Evolutionary conservation across 2,888 invertebrate genomes (phyloP), one percentile per base, ranked within the genome.

Genomic region (Nezara viridula): DNA sequence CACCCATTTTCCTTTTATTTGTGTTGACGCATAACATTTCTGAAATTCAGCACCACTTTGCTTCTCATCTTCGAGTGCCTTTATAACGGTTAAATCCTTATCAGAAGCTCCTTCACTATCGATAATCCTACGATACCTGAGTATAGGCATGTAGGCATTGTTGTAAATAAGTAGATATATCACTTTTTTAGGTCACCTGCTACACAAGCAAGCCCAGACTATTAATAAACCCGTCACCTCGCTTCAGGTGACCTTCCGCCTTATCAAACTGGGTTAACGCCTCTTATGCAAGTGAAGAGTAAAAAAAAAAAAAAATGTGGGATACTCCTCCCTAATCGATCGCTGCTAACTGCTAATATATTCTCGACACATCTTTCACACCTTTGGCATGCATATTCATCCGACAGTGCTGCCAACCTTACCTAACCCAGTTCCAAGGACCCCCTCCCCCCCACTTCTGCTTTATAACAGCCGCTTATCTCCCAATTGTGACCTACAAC

Each of bases 241-340:
- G 37, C 32, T 21, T 52, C 49, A 32, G 86, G 86, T 32, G 86
- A 52, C 86, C 86, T 86, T 86, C 86, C 50, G 16, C 85, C 50
- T 86, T 86, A 86, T 86, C 86, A 37, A 86, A 50, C 47, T 86
- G 19, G 86, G 86, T 86, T 86, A 86, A 49, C 86, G 50, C 86
- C 86, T 32, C 27, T 86, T 86, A 86, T 86, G 86, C 86, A 86
- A 86, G 16, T 32, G 2, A 9, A 21, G 37, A 19, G 6, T 0
- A 0, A 32, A 60, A 60, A 60, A 16, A 32, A 60, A 55, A 6
- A 55, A n/a, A 66, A 32, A 73, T 6, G 6, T 37, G 6, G 0
- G 37, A 37, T 73, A 73, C 24, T 73, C 32, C 32, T 73, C 37
- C 66, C 66, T 73, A 73, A 73, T 73, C 37, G 66, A 73, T 73